A percentile compares a stretch with the other conserved stretches of the same genome.
These are phyloP conservation scores for Tachina grossa DNA, from an alignment of 2,888 invertebrate species.

Conservation along the genomic window DNA sequence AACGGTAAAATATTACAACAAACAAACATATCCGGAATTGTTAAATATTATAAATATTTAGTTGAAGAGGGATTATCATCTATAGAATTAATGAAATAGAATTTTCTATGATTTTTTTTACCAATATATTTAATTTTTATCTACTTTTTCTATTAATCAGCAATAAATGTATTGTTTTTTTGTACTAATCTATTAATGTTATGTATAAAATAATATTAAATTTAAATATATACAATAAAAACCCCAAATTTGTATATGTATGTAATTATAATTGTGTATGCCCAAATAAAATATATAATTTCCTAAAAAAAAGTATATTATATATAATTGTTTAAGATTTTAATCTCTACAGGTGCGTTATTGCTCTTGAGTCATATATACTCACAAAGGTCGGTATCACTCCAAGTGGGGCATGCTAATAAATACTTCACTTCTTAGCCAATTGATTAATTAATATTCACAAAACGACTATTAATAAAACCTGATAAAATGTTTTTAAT, in stretches of 20 bases:
- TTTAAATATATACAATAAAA: neutral
- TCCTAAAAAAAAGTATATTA: conserved; percentile 47
- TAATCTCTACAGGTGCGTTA: too few species aligned
- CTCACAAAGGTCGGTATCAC: neutral
- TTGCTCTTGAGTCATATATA: too few species aligned
- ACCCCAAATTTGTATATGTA: conserved; percentile 43
- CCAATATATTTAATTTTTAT: neutral
- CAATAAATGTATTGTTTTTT: conserved; percentile 11
- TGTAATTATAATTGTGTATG: conserved; percentile 43
- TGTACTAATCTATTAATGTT: conserved; percentile 22
- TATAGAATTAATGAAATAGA: too few species aligned
- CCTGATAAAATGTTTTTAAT: too few species aligned
- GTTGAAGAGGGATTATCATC: neutral
- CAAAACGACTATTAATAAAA: too few species aligned
- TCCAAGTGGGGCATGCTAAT: neutral
- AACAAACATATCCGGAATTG: conserved; percentile 35
- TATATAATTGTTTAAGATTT: neutral
- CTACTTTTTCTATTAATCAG: conserved; percentile 30
- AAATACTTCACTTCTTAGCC: too few species aligned
- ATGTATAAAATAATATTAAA: conserved; percentile 1
- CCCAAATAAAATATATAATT: conserved; percentile 59
- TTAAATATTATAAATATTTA: neutral
- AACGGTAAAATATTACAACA: neutral
- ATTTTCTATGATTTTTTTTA: neutral
- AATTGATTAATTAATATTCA: too few species aligned